Conservation (phyloP, 30 jellyfish, hydroid and myxozoan genomes). For the Mastigias papua region DNA sequence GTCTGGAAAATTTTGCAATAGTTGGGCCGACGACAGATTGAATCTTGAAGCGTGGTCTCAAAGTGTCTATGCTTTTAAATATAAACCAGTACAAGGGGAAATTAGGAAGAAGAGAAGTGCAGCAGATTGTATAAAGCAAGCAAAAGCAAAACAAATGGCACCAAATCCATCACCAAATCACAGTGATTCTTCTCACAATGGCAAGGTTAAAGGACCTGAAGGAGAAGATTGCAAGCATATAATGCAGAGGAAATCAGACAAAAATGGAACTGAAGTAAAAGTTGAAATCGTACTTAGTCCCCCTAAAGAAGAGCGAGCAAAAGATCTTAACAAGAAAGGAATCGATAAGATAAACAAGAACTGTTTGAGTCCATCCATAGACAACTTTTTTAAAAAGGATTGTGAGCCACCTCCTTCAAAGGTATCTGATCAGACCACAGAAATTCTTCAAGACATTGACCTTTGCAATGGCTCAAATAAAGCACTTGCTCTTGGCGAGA, state of each 20-base stretch:
- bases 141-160: not conserved
- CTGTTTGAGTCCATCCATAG: slow-evolving; percentile 5
- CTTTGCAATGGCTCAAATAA: not conserved
- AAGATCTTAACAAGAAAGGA: not conserved
- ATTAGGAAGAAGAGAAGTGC: not conserved
- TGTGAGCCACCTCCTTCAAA: slow-evolving; percentile 1
- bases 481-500: slow-evolving; percentile 7
- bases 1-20: not conserved
- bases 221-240: not conserved
- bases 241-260: not conserved
- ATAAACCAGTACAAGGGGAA: not conserved
- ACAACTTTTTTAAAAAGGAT: not conserved
- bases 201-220: not conserved
- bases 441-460: not conserved
- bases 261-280: not conserved
- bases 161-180: slow-evolving; percentile 14
- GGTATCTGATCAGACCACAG: not conserved
- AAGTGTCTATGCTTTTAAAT: not conserved
- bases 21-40: not conserved
- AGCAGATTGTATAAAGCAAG: not conserved
- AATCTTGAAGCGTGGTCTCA: not conserved
- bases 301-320: slow-evolving; percentile 2
- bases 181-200: not conserved
- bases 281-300: not conserved
- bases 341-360: not conserved